Conservation (phyloP, 2,888 invertebrate genomes). For the Thymelicus acteon region DNA sequence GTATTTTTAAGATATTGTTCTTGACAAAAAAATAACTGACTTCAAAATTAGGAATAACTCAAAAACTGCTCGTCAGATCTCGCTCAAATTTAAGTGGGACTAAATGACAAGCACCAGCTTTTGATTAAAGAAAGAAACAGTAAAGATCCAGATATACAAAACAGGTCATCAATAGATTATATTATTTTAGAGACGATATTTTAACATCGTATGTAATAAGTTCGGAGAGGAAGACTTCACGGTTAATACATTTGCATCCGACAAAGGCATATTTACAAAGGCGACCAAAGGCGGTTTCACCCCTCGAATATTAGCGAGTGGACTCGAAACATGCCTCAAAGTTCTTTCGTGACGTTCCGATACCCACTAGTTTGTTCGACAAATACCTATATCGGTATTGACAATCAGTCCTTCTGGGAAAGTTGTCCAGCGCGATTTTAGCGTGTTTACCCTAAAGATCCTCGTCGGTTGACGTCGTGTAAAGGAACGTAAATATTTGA, state of each 20-base stretch:
- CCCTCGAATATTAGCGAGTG: slow-evolving; percentile 36
- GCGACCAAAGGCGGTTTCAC: slow-evolving; percentile 24
- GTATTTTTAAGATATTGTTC: too few species aligned
- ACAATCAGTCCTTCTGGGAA: slow-evolving; percentile 74
- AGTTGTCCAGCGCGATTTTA: slow-evolving; percentile 56
- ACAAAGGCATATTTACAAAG: slow-evolving; percentile 29
- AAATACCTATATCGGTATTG: slow-evolving; percentile 56
- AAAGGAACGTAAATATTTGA: slow-evolving; percentile 66
- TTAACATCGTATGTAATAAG: too few species aligned
- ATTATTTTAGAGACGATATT: too few species aligned
- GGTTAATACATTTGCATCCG: slow-evolving; percentile 8
- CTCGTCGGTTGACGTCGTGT: slow-evolving; percentile 47
- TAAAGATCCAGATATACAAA: too few species aligned
- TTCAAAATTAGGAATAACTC: too few species aligned
- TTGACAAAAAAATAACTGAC: too few species aligned
- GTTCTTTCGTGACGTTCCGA: slow-evolving; percentile 35
- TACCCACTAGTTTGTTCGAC: slow-evolving; percentile 31
- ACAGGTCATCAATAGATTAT: too few species aligned
- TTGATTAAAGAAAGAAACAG: too few species aligned
- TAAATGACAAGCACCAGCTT: too few species aligned
- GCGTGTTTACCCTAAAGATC: slow-evolving; percentile 63
- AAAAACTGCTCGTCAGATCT: too few species aligned
- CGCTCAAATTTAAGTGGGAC: too few species aligned
- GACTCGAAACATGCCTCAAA: slow-evolving; percentile 30
- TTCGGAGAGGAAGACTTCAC: too few species aligned